Evolutionary conservation across 1,140 invertebrate genomes (phyloP).

Genomic region (Plectrocnemia conspersa): DNA sequence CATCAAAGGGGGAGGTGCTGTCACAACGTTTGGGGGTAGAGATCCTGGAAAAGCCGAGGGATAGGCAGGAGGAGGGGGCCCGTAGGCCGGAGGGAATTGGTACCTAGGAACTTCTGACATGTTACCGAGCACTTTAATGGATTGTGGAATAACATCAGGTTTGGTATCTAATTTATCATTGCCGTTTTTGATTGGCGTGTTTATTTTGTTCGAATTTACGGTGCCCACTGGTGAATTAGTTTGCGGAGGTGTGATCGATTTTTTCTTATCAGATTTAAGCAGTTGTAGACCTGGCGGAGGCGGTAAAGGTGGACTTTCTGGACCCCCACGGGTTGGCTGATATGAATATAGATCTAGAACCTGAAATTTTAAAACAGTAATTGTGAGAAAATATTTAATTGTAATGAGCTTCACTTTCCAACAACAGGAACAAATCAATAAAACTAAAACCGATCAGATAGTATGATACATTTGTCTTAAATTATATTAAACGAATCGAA

Average conservation of each 20-base stretch:
- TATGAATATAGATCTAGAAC: slow-evolving; percentile 83
- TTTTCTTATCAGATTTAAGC: slow-evolving; percentile 50
- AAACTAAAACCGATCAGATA: too few relatives aligned
- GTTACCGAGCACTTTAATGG: slow-evolving; percentile 38
- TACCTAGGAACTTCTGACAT: slow-evolving; percentile 37
- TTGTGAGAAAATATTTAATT: too few relatives aligned
- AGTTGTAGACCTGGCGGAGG: slow-evolving; percentile 38
- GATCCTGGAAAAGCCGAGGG: slow-evolving; percentile 41
- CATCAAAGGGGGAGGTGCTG: slow-evolving; percentile 35
- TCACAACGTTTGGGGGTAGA: slow-evolving; percentile 41
- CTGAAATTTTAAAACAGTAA: slow-evolving; percentile 39
- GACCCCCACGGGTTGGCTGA: slow-evolving; percentile 53
- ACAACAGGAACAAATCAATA: too few relatives aligned
- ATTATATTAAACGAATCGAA: too few relatives aligned
- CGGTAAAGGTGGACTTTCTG: slow-evolving; percentile 57
- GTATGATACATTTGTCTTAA: too few relatives aligned
- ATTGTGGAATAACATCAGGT: slow-evolving; percentile 38
- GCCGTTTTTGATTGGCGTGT: slow-evolving; percentile 45
- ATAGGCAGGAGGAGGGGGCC: slow-evolving; percentile 39
- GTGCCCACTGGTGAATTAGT: slow-evolving; percentile 47
- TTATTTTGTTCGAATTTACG: slow-evolving; percentile 36
- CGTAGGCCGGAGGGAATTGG: slow-evolving; percentile 38
- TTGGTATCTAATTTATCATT: slow-evolving; percentile 39
- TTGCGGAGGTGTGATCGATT: slow-evolving; percentile 49
- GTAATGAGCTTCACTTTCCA: too few relatives aligned